phyloP scores from a whole-genome alignment of 2,888 invertebrate species.

The Fragum sueziense region DNA sequence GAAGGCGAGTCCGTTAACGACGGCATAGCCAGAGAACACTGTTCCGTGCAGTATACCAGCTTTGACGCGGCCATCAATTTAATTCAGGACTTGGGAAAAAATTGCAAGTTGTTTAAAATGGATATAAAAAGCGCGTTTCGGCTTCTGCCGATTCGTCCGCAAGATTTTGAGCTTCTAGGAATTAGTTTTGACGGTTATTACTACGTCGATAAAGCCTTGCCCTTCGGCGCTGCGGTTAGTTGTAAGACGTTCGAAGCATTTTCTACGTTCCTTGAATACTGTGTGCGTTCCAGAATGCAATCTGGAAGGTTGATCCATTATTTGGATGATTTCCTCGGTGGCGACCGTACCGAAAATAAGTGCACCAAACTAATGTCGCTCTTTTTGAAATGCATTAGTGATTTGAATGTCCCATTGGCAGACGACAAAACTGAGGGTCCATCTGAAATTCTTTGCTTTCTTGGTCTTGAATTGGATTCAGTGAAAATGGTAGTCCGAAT shows the following conservation, averaged over 20 bases:
- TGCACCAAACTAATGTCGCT: too few species aligned
- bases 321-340: too few species aligned
- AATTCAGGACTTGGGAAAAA: not conserved
- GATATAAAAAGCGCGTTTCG: not conserved
- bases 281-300: too few species aligned
- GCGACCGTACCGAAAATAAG: too few species aligned
- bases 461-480: not conserved
- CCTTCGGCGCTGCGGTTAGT: not conserved
- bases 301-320: too few species aligned
- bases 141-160: not conserved
- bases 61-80: too few species aligned
- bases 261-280: not conserved
- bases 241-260: not conserved
- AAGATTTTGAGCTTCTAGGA: not conserved
- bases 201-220: not conserved
- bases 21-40: not conserved
- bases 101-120: not conserved
- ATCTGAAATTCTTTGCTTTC: too few species aligned
- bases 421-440: not conserved
- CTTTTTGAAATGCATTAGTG: too few species aligned
- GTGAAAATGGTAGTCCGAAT: too few species aligned
- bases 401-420: not conserved
- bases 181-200: not conserved
- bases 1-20: not conserved
- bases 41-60: not conserved